Evolutionary conservation across 2,113 vertebrate species (phyloP).

Genomic region (Dipodomys merriami): DNA sequence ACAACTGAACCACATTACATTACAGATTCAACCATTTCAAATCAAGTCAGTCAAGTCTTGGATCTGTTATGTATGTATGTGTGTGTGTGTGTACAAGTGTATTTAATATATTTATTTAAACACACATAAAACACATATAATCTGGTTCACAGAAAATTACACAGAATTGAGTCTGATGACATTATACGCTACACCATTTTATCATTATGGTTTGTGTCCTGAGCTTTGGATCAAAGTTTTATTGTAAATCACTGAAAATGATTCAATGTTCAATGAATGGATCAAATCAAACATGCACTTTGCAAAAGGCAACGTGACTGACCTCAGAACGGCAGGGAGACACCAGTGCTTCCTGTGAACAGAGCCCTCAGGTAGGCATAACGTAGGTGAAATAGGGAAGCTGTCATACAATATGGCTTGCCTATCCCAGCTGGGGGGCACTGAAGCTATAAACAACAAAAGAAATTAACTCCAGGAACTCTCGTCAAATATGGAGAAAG

Average conservation of each 20-base stretch:
- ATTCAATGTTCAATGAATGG: slow-evolving; percentile 67
- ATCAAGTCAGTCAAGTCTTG: slow-evolving; percentile 72
- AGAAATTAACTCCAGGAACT: slow-evolving; percentile 54
- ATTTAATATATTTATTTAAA: slow-evolving; percentile 79
- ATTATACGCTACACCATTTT: slow-evolving; percentile 69
- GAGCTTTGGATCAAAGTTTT: slow-evolving; percentile 76
- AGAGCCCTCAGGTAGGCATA: slow-evolving; percentile 64
- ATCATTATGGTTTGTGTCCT: slow-evolving; percentile 70
- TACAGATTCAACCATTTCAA: slow-evolving; percentile 75
- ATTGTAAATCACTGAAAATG: slow-evolving; percentile 66
- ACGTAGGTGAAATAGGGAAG: slow-evolving; percentile 64
- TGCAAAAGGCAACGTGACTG: slow-evolving; percentile 56
- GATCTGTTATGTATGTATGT: slow-evolving; percentile 68
- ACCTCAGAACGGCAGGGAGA: slow-evolving; percentile 60
- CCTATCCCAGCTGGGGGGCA: slow-evolving; percentile 10
- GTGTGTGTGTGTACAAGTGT: slow-evolving; percentile 74
- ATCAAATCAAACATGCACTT: slow-evolving; percentile 74
- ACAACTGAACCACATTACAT: slow-evolving; percentile 73
- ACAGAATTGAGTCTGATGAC: slow-evolving; percentile 69
- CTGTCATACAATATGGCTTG: slow-evolving; percentile 57
- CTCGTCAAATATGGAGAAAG: background rate
- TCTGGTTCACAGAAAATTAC: slow-evolving; percentile 69
- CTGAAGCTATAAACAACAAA: slow-evolving; percentile 35
- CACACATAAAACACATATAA: slow-evolving; percentile 78
- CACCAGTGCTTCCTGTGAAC: slow-evolving; percentile 59